Base-by-base conservation (phyloP, 2,888 invertebrate genomes). In the Dexiosoma caninum region DNA sequence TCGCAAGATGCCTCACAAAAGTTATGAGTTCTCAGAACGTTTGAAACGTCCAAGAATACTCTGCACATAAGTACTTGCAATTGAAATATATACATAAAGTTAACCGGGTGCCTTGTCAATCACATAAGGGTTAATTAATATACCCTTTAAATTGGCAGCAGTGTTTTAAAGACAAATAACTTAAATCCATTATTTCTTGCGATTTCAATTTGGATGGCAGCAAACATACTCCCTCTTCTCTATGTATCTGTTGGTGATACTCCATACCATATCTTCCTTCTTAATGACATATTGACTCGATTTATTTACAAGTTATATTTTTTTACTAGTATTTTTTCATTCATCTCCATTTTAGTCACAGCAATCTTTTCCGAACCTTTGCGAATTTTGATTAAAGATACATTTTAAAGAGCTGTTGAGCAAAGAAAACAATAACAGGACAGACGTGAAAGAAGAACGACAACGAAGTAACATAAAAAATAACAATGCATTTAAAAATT, bases 401-500 rank as follows among this genome's bases (percentile, higher is more conserved):
- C 42, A 60, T 57, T 74, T 74, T 46, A 74, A 74, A 74, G 37
- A 49, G 74, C 46, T 44, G 35, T 27, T 40, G 35, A 19, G 30
- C 40, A 44, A 72, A 44, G 21, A 19, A 60, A 37, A 64, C 27
- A 60, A 23, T 40, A 60, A 27, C 42, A 23, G 37, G 23, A 69
- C 42, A 27, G 2, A 16, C 27, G 19, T 4, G 4, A 44, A 46
- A 9, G 42, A 53, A 62, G 30, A 64, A 46, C 8, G 10, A 53
- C 42, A 49, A 46, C 30, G 44, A 32, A 57, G 46, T 40, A 46
- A 23, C 30, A 57, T 49, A 66, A 75, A 70, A 80, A 80, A 81
- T 64, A 77, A 44, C 72, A 81, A 46, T 72, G 14, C 62, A 72
- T 81, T 69, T 72, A 77, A 67, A 71, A 53, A 72, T 81, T 77